These are phyloP conservation scores for Rhinopomastus cyanomelas DNA, from an alignment of 2,113 vertebrate species.

Conservation along the genomic window DNA sequence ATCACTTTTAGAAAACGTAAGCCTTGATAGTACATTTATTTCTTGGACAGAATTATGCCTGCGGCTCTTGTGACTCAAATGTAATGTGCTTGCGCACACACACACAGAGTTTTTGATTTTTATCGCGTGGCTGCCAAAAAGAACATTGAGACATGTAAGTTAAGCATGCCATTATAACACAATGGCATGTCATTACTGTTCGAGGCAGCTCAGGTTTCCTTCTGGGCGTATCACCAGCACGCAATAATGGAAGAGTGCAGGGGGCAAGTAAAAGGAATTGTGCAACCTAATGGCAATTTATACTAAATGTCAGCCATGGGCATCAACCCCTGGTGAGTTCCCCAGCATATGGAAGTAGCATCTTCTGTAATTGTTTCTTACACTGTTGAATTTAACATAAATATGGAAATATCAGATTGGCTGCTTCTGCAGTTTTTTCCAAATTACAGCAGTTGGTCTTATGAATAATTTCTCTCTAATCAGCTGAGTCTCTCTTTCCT, in stretches of 20 bases:
- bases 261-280: background rate
- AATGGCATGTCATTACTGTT: background rate
- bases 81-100: background rate
- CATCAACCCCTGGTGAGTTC: background rate
- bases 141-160: background rate
- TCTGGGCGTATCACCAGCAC: background rate
- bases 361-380: conserved; percentile 4
- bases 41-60: background rate
- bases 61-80: background rate
- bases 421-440: background rate
- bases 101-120: background rate
- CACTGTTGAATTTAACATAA: background rate
- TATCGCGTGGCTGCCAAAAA: conserved; percentile 25
- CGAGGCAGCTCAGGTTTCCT: background rate
- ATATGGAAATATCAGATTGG: background rate
- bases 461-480: conserved; percentile 17
- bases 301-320: background rate
- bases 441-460: background rate
- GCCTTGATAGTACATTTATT: background rate
- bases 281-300: background rate
- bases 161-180: background rate
- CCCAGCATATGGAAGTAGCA: background rate
- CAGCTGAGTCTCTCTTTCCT: background rate
- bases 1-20: background rate
- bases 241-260: background rate